phyloP scores from a whole-genome alignment of 1,140 invertebrate species.

The Coelopa frigida region DNA sequence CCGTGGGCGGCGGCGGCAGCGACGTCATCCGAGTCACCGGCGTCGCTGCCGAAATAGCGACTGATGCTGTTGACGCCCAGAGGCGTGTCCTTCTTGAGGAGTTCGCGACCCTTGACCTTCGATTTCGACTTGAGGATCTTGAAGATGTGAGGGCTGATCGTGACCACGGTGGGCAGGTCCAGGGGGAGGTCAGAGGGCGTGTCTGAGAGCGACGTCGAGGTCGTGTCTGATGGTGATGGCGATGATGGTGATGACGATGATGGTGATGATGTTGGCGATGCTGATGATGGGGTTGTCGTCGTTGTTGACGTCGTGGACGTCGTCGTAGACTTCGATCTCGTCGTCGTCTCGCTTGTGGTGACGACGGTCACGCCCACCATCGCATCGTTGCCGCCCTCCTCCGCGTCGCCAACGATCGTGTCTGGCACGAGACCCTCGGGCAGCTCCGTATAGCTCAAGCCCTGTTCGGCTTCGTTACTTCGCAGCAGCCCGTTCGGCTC shows the following conservation, averaged over 20 bases:
- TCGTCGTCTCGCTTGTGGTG: constrained; percentile 11
- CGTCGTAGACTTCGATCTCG: neutral
- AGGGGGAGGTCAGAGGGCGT: too few relatives aligned
- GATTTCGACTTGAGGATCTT: constrained; percentile 34
- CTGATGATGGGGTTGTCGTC: constrained; percentile 6
- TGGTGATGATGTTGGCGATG: too few relatives aligned
- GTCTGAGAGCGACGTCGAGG: too few relatives aligned
- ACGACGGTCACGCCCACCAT: constrained; percentile 26
- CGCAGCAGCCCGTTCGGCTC: constrained; percentile 12
- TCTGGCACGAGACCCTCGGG: neutral
- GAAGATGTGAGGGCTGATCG: constrained; percentile 30
- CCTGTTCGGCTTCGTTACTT: neutral
- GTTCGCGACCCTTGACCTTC: constrained; percentile 27
- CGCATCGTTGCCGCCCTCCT: too few relatives aligned
- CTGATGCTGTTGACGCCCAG: constrained; percentile 37
- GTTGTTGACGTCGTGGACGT: constrained; percentile 7
- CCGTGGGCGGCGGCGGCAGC: constrained; percentile 11
- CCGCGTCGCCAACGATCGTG: too few relatives aligned
- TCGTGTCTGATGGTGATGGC: too few relatives aligned
- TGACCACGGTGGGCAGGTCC: constrained; percentile 15
- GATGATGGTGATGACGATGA: too few relatives aligned
- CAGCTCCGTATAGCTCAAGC: neutral
- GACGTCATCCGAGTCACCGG: neutral
- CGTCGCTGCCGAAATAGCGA: constrained; percentile 21
- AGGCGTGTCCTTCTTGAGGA: constrained; percentile 28